A percentile compares a stretch with the other conserved stretches of the same genome.
Evolutionary conservation across 2,888 invertebrate genomes (phyloP).

Genomic region (Caenorhabditis zanzibari): DNA sequence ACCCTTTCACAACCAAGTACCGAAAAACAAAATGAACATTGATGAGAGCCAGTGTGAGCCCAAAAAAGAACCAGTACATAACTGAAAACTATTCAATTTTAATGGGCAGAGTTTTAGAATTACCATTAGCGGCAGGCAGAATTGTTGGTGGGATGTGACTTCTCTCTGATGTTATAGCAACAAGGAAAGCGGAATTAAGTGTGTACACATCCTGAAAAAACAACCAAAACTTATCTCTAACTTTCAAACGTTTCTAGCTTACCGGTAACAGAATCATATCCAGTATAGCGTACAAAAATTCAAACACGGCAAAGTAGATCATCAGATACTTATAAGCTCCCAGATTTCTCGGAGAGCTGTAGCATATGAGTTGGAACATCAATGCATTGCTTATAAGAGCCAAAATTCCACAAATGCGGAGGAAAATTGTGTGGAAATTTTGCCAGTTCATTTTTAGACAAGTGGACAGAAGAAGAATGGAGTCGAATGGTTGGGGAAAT

Average conservation of each 20-base stretch:
- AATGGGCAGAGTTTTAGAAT: background rate
- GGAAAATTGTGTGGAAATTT: background rate
- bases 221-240: too few relatives aligned
- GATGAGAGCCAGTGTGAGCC: conserved; percentile 14
- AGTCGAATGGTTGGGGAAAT: too few relatives aligned
- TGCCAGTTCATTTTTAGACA: conserved; percentile 4
- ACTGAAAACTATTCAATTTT: conserved; percentile 4
- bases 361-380: conserved; percentile 10
- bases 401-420: background rate
- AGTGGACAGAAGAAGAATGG: background rate
- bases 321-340: conserved; percentile 41
- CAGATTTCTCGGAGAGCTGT: conserved; percentile 12
- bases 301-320: conserved; percentile 38
- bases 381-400: conserved; percentile 2
- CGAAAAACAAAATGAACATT: conserved; percentile 35
- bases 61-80: conserved; percentile 13
- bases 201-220: conserved; percentile 17
- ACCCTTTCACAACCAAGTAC: conserved; percentile 16
- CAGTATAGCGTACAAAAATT: background rate
- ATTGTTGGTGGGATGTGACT: background rate
- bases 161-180: background rate
- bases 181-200: conserved; percentile 7
- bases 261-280: conserved; percentile 20
- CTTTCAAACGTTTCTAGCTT: background rate
- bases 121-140: background rate